phyloP scores from a whole-genome alignment of 1,140 invertebrate species.

The Globodera rostochiensis region DNA sequence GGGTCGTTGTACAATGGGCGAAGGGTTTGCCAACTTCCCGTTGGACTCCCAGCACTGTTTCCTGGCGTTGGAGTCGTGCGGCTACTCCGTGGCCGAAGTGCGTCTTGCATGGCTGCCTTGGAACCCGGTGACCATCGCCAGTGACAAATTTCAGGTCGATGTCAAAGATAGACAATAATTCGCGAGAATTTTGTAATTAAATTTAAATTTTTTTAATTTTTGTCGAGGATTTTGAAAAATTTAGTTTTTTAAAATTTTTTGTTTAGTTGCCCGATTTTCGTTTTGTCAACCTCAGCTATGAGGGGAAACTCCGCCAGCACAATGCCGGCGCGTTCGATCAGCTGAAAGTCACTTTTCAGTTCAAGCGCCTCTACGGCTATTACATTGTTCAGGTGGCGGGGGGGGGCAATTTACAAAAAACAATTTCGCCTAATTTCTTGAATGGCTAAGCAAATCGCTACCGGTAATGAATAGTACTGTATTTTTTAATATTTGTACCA shows the following conservation, averaged over 20 bases:
- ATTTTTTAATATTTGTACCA: no score
- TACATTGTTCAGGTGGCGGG: conserved; percentile 48
- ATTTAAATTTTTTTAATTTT: no score
- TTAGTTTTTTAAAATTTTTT: neutral
- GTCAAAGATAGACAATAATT: no score
- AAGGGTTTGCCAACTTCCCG: conserved; percentile 54
- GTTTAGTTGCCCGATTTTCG: conserved; percentile 53
- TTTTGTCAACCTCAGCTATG: conserved; percentile 53
- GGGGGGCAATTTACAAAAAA: neutral
- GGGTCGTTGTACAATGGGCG: conserved; percentile 50
- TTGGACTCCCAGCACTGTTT: conserved; percentile 49
- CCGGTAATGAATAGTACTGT: no score
- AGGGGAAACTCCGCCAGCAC: conserved; percentile 38
- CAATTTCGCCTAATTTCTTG: no score
- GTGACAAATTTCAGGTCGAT: conserved; percentile 28
- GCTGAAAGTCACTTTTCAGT: conserved; percentile 44
- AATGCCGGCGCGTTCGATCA: conserved; percentile 50
- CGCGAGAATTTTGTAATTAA: no score
- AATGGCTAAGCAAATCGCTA: no score
- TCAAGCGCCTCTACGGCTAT: conserved; percentile 57
- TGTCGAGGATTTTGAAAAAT: no score
- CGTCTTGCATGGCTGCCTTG: conserved; percentile 48
- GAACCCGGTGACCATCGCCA: conserved; percentile 53
- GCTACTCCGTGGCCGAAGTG: conserved; percentile 56
- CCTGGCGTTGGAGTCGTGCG: conserved; percentile 49